Conservation (phyloP, 2,797 vertebrate genomes). For the Xerus rutilus region DNA sequence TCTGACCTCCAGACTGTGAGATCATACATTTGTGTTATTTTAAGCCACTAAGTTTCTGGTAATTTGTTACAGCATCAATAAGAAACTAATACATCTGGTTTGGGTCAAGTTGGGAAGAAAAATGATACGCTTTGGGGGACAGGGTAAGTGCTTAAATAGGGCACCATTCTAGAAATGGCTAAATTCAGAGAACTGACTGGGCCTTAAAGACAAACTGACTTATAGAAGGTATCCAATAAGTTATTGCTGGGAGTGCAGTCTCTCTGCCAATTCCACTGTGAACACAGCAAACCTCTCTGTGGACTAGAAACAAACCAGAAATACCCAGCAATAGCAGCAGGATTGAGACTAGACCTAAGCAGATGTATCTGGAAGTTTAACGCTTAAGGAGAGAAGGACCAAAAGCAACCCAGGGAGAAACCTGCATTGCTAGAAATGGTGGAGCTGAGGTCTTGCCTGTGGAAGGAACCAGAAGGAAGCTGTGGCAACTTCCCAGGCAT, state of each 20-base stretch:
- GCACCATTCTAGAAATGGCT: background rate
- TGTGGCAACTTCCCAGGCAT: background rate
- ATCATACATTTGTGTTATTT: background rate
- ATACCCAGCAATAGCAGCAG: background rate
- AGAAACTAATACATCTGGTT: background rate
- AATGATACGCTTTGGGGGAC: background rate
- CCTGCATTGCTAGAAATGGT: background rate
- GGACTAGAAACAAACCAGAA: background rate
- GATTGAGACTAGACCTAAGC: background rate
- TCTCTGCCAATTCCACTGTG: background rate
- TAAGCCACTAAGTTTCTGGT: background rate
- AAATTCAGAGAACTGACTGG: background rate
- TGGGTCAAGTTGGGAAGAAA: background rate
- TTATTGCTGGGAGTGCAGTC: background rate
- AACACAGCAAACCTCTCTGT: background rate
- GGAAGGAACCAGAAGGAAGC: background rate
- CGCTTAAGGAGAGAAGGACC: background rate
- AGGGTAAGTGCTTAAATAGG: background rate
- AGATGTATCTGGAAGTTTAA: background rate
- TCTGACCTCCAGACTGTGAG: background rate
- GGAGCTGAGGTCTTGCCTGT: fast-evolving
- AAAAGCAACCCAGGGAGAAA: fast-evolving
- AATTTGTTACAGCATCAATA: background rate
- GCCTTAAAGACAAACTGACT: background rate
- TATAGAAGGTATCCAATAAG: background rate